Conservation (phyloP, 2,888 invertebrate genomes). For the Tachina grossa region DNA sequence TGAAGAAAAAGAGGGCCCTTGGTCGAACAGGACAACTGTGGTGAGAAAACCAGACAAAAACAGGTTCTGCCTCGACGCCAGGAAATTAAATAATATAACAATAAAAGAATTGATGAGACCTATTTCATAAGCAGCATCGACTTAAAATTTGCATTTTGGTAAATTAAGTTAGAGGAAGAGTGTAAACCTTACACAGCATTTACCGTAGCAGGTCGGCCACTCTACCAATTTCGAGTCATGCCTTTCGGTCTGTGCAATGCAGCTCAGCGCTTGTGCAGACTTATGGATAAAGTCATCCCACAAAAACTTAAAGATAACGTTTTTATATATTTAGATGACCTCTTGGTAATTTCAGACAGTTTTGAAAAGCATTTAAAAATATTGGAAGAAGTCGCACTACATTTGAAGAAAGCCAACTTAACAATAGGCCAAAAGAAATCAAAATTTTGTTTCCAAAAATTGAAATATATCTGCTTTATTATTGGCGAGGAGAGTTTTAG, state of each 20-base stretch:
- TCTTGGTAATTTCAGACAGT: constrained; percentile 49
- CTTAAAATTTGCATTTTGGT: constrained; percentile 48
- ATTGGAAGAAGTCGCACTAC: constrained; percentile 1
- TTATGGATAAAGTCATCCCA: too few relatives aligned
- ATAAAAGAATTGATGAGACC: constrained; percentile 6
- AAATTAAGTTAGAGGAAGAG: constrained; percentile 45
- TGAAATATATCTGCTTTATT: constrained; percentile 45
- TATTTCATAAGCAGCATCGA: constrained; percentile 49
- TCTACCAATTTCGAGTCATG: too few relatives aligned
- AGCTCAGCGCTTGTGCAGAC: constrained; percentile 26
- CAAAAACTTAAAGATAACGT: neutral
- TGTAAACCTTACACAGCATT: constrained; percentile 54
- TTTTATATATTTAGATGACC: constrained; percentile 62
- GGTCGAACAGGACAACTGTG: constrained; percentile 75
- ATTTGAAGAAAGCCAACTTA: constrained; percentile 11
- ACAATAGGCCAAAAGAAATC: constrained; percentile 63
- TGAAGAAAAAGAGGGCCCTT: too few relatives aligned
- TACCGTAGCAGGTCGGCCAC: constrained; percentile 23
- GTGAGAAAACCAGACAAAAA: constrained; percentile 73
- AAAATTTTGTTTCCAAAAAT: constrained; percentile 57
- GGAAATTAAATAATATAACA: constrained; percentile 73
- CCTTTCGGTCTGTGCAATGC: constrained; percentile 27
- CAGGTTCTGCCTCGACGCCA: constrained; percentile 74
- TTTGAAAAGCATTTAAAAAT: constrained; percentile 41
- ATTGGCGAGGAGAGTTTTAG: neutral